These are phyloP conservation scores for Athrips mouffetella DNA, from an alignment of 2,888 invertebrate genomes.

Conservation along the genomic window DNA sequence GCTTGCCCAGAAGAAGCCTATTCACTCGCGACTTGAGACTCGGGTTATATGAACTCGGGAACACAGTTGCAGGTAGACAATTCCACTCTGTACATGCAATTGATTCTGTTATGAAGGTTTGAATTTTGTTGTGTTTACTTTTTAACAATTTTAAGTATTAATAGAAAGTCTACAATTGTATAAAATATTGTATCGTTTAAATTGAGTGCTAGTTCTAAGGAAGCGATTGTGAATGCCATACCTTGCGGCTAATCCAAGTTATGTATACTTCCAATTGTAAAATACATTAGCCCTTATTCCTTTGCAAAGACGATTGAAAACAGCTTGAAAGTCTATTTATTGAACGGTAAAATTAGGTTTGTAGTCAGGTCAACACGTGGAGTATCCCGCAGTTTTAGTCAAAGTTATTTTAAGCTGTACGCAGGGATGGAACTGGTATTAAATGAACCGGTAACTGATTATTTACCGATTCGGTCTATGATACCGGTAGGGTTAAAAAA, in stretches of 20 bases:
- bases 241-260: conserved; percentile 12
- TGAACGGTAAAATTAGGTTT: neutral
- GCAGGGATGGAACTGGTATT: conserved; percentile 18
- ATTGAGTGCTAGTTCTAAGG: conserved; percentile 13
- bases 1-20: no score
- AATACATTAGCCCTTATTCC: neutral
- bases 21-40: no score
- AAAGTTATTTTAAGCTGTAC: conserved; percentile 17
- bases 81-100: neutral
- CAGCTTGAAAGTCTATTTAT: neutral
- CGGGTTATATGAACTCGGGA: no score
- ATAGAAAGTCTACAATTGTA: neutral
- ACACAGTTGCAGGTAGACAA: no score
- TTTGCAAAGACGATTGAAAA: neutral
- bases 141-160: neutral
- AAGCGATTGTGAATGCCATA: conserved; percentile 16
- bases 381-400: conserved; percentile 3
- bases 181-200: conserved; percentile 9
- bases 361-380: conserved; percentile 9
- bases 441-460: no score
- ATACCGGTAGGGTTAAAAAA: no score
- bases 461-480: no score
- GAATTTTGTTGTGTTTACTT: neutral
- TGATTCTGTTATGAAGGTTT: neutral
- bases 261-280: neutral